phyloP scores from a whole-genome alignment of 2,888 invertebrate species.

The Bellardia bayeri region DNA sequence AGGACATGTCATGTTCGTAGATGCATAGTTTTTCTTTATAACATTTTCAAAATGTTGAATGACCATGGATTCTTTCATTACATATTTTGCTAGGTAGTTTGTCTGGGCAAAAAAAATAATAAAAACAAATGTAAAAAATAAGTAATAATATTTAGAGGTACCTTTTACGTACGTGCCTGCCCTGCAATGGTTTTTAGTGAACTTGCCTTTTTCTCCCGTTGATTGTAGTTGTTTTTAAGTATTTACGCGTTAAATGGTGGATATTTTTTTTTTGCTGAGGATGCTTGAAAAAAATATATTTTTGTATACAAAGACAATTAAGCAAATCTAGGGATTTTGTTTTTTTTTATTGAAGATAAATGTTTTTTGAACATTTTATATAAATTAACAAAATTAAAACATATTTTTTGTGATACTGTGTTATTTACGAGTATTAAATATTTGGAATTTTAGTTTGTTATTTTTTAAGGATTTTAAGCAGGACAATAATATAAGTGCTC shows the following conservation, averaged over 20 bases:
- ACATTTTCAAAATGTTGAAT: conserved; percentile 40
- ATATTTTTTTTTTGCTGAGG: conserved; percentile 47
- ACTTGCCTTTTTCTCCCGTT: conserved; percentile 47
- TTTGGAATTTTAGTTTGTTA: too few species aligned
- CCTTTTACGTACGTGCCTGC: conserved; percentile 40
- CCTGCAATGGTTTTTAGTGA: conserved; percentile 64
- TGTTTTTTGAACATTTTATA: conserved; percentile 32
- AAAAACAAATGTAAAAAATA: background rate
- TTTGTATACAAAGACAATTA: conserved; percentile 69
- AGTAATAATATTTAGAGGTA: conserved; percentile 43
- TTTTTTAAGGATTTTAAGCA: too few species aligned
- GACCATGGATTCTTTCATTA: conserved; percentile 38
- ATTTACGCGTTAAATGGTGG: conserved; percentile 71
- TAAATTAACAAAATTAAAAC: conserved; percentile 69
- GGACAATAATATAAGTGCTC: too few species aligned
- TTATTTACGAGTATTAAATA: background rate
- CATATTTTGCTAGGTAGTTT: background rate
- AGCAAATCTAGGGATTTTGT: conserved; percentile 72
- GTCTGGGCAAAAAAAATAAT: conserved; percentile 33
- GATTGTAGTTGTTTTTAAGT: conserved; percentile 53
- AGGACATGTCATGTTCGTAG: conserved; percentile 30
- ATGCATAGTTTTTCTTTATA: conserved; percentile 50
- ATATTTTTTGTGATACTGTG: conserved; percentile 26
- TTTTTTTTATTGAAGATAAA: background rate
- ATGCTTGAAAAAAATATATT: conserved; percentile 43